Evolutionary conservation across 1,140 invertebrate species (phyloP).

Genomic region (Trissolcus basalis): DNA sequence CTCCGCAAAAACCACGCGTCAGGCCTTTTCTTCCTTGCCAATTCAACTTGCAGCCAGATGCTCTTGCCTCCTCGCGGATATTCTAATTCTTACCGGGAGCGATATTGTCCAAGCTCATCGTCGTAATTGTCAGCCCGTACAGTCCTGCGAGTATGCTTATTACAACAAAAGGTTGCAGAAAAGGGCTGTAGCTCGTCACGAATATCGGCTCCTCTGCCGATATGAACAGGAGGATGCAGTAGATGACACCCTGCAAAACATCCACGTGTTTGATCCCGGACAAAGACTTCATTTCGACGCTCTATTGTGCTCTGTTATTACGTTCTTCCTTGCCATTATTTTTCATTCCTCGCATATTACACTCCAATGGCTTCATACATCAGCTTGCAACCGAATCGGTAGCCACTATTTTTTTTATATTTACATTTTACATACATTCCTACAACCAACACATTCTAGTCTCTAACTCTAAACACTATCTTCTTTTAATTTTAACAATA

Average conservation of each 20-base stretch:
- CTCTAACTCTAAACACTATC: no score
- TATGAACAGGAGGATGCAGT: slow-evolving; percentile 68
- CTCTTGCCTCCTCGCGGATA: slow-evolving; percentile 13
- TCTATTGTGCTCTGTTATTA: slow-evolving; percentile 43
- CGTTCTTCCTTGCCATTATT: slow-evolving; percentile 29
- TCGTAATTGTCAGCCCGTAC: slow-evolving; percentile 68
- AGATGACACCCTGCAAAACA: slow-evolving; percentile 64
- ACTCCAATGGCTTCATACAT: slow-evolving; percentile 20
- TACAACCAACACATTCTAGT: background rate
- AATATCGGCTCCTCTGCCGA: slow-evolving; percentile 64
- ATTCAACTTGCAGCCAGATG: no score
- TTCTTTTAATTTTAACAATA: no score
- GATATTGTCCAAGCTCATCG: slow-evolving; percentile 66
- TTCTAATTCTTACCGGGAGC: slow-evolving; percentile 67
- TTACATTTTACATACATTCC: background rate
- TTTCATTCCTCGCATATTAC: slow-evolving; percentile 17
- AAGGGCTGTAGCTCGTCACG: slow-evolving; percentile 62
- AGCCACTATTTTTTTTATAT: slow-evolving; percentile 2
- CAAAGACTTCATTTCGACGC: slow-evolving; percentile 49
- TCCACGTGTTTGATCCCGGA: slow-evolving; percentile 32
- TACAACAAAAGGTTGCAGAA: slow-evolving; percentile 66
- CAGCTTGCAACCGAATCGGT: slow-evolving; percentile 7
- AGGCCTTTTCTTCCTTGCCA: no score
- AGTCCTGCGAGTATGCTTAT: slow-evolving; percentile 70
- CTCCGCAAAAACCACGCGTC: no score